Evolutionary conservation across 2,113 vertebrate species (phyloP), one percentile per base, ranked within the genome.

Genomic region (Semicossyphus pulcher): DNA sequence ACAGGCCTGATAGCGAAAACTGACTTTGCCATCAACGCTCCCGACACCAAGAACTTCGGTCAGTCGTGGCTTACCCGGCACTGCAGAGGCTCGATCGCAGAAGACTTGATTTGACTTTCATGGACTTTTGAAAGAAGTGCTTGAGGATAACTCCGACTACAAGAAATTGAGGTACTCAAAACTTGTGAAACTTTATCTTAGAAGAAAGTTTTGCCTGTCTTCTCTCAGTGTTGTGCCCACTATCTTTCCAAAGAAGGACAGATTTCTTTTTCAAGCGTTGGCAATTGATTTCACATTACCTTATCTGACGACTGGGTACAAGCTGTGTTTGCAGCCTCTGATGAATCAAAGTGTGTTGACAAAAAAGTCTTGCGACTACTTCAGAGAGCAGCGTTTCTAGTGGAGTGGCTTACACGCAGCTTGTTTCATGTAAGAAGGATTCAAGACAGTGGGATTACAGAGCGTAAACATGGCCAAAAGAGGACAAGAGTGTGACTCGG

Each of bases 381-480:
- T 59, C 34, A 36, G 37, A 47, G 58, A 51, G 57, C 52, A 69
- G 62, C 42, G 78, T 68, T 72, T 75, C 31, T 53, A 45, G 9
- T 61, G 8, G 16, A 47, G 72, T 48, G 34, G 76, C 62, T 83
- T 69, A 73, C 63, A 76, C 57, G 45, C 44, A 80, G 77, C 72
- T 62, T 72, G 63, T 72, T 44, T 63, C 48, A 4, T 60, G 73
- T 83, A 78, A 78, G 64, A 78, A 6, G 65, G 44, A 71, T 72
- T 76, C 21, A 32, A 80, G 61, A 83, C 72, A 49, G 48, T 76
- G 18, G 77, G 80, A 88, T 84, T 71, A 84, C 59, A 76, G 67
- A 51, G 57, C 36, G 31, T 45, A 54, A 76, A 84, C 68, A 76
- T 67, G 63, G 57, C 63, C 7, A 25, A 68, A 71, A 57, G 51